Conservation (phyloP, 2,113 vertebrate species). For the Lepus timidus region DNA sequence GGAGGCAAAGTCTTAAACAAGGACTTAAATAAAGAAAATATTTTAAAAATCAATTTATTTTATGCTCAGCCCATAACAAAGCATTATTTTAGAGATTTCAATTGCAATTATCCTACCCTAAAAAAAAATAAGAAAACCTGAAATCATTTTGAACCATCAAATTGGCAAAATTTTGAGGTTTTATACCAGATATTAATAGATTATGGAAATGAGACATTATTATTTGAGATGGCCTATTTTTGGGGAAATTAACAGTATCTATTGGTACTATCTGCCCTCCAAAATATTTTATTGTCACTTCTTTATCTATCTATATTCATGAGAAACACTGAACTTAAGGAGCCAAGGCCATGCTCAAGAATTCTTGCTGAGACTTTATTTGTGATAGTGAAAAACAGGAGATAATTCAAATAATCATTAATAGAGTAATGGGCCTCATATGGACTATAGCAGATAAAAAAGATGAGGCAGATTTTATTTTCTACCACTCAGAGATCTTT, state of each 20-base stretch:
- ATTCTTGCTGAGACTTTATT: neutral
- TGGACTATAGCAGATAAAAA: neutral
- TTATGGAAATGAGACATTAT: neutral
- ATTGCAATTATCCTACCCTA: neutral
- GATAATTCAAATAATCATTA: neutral
- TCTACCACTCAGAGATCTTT: neutral
- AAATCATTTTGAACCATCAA: neutral
- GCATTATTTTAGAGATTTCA: constrained; percentile 13
- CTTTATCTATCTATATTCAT: neutral
- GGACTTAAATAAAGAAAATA: neutral
- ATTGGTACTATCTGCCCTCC: neutral
- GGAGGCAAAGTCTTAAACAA: neutral
- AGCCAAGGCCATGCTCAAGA: neutral
- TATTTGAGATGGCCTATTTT: neutral
- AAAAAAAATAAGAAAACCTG: neutral
- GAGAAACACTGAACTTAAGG: neutral
- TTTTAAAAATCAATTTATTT: neutral
- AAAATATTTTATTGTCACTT: neutral
- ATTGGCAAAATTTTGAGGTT: neutral
- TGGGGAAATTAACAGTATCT: neutral
- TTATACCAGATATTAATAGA: neutral
- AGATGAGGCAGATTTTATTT: neutral
- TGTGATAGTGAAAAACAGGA: neutral
- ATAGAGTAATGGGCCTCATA: neutral
- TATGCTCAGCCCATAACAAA: neutral